phyloP scores from a whole-genome alignment of 2,797 vertebrate species.

The Ctenopoma multispine region DNA sequence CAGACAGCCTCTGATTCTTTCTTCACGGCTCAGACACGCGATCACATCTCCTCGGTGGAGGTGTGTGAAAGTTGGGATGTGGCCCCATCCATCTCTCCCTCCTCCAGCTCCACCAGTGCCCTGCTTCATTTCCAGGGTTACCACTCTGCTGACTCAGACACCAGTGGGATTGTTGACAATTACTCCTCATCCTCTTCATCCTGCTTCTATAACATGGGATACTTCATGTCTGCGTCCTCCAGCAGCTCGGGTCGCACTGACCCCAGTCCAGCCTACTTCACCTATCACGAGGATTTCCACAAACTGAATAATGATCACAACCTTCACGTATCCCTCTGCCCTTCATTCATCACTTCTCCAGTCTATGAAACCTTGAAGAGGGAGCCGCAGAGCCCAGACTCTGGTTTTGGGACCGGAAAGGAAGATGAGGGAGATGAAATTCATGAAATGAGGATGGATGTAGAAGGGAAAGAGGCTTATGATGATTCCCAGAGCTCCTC shows the following conservation, averaged over 20 bases:
- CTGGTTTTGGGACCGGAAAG: slow-evolving; percentile 65
- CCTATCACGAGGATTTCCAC: slow-evolving; percentile 56
- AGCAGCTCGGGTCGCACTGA: slow-evolving; percentile 20
- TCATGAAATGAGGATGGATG: neutral
- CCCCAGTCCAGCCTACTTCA: slow-evolving; percentile 69
- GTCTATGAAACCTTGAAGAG: slow-evolving; percentile 64
- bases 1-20: slow-evolving; percentile 36
- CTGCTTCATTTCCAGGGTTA: slow-evolving; percentile 34
- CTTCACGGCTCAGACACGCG: slow-evolving; percentile 42
- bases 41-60: slow-evolving; percentile 74
- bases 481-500: slow-evolving; percentile 10
- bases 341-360: neutral
- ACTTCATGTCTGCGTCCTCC: slow-evolving; percentile 73
- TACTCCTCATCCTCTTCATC: slow-evolving; percentile 71
- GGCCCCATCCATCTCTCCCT: slow-evolving; percentile 16
- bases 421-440: slow-evolving; percentile 41
- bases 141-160: slow-evolving; percentile 17
- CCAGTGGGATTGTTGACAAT: neutral
- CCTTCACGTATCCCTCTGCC: slow-evolving; percentile 20
- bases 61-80: slow-evolving; percentile 52
- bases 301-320: neutral
- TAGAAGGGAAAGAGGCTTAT: slow-evolving; percentile 22
- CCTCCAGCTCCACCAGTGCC: slow-evolving; percentile 21
- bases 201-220: slow-evolving; percentile 80
- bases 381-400: slow-evolving; percentile 76